Percentiles rank a stretch among this genome's conserved stretches.
phyloP scores from a whole-genome alignment of 30 jellyfish, hydroid and myxozoan genomes.

The Catostylus mosaicus region DNA sequence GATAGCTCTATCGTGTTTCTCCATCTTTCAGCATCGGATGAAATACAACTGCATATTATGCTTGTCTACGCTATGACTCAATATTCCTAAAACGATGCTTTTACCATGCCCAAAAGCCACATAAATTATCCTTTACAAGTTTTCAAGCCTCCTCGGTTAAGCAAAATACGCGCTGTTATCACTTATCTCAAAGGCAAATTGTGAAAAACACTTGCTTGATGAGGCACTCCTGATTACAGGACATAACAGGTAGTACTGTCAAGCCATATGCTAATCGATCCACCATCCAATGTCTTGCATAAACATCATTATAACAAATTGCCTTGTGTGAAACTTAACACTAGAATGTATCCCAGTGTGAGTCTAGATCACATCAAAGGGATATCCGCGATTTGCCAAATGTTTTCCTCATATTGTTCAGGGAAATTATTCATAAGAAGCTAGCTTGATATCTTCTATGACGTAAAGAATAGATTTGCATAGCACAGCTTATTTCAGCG shows the following conservation, averaged over 20 bases:
- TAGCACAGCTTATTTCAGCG: neutral
- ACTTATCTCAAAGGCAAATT: neutral
- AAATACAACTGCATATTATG: no score
- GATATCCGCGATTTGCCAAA: no score
- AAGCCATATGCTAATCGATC: no score
- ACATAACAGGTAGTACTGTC: no score
- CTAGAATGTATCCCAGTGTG: neutral
- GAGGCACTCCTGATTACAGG: no score
- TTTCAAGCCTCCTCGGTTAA: neutral
- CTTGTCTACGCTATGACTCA: no score
- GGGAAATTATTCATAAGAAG: no score
- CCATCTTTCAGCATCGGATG: neutral
- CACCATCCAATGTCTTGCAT: no score
- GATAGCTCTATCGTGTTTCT: conserved; percentile 11
- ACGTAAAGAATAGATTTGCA: neutral
- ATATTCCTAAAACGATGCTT: neutral
- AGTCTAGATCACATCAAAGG: no score
- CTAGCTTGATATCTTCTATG: neutral
- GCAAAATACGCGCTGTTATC: neutral
- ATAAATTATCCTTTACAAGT: neutral
- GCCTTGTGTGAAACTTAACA: neutral
- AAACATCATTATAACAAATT: neutral
- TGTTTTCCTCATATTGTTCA: no score
- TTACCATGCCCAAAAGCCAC: neutral
- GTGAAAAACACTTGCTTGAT: no score